phyloP scores from a whole-genome alignment of 2,797 vertebrate species.

The Xenops minutus region DNA sequence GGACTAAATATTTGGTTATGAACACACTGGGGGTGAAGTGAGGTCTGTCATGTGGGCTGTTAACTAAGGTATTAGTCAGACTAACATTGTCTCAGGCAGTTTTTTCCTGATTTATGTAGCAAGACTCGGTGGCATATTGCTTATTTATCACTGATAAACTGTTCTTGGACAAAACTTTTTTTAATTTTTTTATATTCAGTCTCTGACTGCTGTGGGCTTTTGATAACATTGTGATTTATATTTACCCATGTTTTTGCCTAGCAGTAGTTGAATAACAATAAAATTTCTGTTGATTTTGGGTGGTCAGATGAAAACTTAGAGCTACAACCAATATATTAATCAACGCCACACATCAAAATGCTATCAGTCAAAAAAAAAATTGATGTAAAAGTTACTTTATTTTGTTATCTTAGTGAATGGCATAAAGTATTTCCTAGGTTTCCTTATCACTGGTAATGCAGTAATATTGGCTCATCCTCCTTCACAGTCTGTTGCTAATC shows the following conservation, averaged over 20 bases:
- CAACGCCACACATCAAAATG: conserved; percentile 8
- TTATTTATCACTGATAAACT: conserved; percentile 58
- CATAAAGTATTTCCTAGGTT: not conserved
- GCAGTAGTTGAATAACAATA: conserved; percentile 24
- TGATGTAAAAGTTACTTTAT: not conserved
- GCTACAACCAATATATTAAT: conserved; percentile 5
- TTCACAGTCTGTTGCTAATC: conserved; percentile 5
- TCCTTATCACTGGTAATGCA: conserved; percentile 20
- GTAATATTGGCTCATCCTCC: not conserved
- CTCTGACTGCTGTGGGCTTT: conserved; percentile 28
- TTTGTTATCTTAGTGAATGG: conserved; percentile 16
- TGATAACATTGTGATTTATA: conserved; percentile 67
- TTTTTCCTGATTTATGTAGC: conserved; percentile 18
- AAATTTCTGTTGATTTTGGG: conserved; percentile 24
- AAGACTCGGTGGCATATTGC: not conserved
- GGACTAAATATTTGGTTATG: not conserved
- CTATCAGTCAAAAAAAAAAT: not conserved
- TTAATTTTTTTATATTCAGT: not conserved
- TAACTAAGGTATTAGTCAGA: conserved; percentile 9
- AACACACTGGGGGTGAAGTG: not conserved
- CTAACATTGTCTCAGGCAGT: not conserved
- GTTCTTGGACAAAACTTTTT: not conserved
- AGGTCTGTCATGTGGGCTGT: not conserved
- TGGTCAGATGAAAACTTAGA: conserved; percentile 29
- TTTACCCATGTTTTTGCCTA: not conserved